Evolutionary conservation across 2,797 vertebrate species (phyloP), one percentile per base, ranked within the genome.

Genomic region (Rousettus madagascariensis): DNA sequence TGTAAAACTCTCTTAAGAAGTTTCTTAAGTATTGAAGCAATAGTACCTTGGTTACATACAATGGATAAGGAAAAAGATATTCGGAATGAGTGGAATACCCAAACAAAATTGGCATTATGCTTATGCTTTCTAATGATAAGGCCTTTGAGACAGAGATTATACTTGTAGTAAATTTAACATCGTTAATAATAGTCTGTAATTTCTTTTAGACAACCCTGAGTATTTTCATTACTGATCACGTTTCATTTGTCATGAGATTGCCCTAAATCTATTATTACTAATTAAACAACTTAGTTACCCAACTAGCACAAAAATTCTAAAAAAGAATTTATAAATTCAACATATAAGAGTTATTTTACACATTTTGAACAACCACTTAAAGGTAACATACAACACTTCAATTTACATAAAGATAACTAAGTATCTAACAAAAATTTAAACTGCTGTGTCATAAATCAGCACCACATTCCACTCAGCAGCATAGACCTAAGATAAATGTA

Each of bases 241-340:
- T 28, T 95, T 63, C 28, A 86, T 43, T 57, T 92, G 78, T 80
- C 53, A 75, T 24, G 38, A 90, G 49, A 69, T 1, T 53, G 41
- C 10, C 16, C 33, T 71, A 86, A 83, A 91, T 65, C 38, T 78
- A 78, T 61, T 69, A 78, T 46, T 92, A 75, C 41, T 74, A 63
- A 72, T 22, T 71, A 87, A 94, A 94, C 17, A 87, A 33, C 80
- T 77, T 51, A 88, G 30, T 49, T 83, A 90, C 30, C 51, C 51
- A 91, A 55, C 19, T 46, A 88, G n/a, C 33, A 86, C 3, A 65
- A 68, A 86, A 93, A 57, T 51, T 61, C 22, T 82, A 77, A 66
- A 28, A 19, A 33, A 49, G 1, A 86, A 63, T 38, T 72, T 90
- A 33, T 65, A 85, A 88, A 79, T 59, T 84, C 20, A 94, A 66